These are phyloP conservation scores for Sylvia borin DNA, from an alignment of 2,797 vertebrate species.

Conservation along the genomic window DNA sequence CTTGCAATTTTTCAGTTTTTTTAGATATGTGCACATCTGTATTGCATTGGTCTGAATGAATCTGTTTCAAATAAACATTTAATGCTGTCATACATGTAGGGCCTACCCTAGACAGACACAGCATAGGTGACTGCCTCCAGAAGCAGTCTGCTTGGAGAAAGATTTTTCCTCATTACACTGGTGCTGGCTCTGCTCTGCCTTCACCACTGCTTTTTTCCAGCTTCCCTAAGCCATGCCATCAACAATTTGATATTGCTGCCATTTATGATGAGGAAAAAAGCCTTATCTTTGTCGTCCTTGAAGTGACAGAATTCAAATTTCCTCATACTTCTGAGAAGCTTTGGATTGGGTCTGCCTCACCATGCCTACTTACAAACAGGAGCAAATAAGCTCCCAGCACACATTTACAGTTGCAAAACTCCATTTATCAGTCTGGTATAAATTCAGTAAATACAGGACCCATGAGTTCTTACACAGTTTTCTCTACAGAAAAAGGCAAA, in stretches of 20 bases:
- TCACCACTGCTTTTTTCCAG: background rate
- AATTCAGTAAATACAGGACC: background rate
- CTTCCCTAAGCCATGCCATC: background rate
- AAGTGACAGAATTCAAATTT: background rate
- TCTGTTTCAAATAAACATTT: background rate
- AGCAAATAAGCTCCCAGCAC: background rate
- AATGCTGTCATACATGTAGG: background rate
- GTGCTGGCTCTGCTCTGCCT: background rate
- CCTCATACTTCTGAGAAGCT: background rate
- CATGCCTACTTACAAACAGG: background rate
- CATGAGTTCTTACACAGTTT: background rate
- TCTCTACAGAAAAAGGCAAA: background rate
- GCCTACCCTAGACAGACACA: background rate
- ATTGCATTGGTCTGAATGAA: background rate
- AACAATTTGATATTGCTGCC: background rate
- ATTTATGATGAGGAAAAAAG: background rate
- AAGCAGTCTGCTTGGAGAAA: background rate
- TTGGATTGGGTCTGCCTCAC: background rate
- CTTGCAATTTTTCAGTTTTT: background rate
- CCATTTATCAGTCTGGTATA: background rate
- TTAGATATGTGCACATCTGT: background rate
- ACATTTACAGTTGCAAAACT: background rate
- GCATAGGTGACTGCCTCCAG: background rate
- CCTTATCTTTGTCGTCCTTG: background rate
- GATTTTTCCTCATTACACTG: background rate